phyloP scores from a whole-genome alignment of 2,888 invertebrate species.

The Cryptocephalus primarius region DNA sequence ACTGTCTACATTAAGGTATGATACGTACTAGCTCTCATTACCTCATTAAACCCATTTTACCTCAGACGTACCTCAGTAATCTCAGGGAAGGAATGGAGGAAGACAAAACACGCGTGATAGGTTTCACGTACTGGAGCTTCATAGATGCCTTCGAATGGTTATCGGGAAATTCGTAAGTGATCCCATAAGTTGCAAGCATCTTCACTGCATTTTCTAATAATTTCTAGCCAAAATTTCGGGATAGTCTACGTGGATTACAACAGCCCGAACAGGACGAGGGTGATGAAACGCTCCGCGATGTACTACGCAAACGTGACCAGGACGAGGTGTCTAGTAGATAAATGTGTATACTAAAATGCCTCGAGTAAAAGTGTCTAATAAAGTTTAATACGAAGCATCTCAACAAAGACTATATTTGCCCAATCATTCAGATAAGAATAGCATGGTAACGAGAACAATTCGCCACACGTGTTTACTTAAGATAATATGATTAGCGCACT shows the following conservation, averaged over 20 bases:
- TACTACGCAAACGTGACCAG: constrained; percentile 45
- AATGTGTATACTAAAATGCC: constrained; percentile 6
- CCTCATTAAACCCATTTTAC: not conserved
- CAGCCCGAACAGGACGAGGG: constrained; percentile 46
- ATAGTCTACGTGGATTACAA: constrained; percentile 56
- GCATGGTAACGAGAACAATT: too few relatives aligned
- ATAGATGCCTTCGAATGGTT: constrained; percentile 1
- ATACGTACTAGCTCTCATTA: not conserved
- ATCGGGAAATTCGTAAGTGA: not conserved
- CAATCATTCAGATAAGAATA: too few relatives aligned
- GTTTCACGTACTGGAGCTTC: constrained; percentile 1
- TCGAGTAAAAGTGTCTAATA: too few relatives aligned
- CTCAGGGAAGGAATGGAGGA: not conserved
- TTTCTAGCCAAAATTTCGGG: constrained; percentile 52
- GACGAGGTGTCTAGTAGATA: constrained; percentile 20
- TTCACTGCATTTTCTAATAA: too few relatives aligned
- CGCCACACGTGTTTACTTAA: too few relatives aligned
- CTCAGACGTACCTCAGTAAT: not conserved
- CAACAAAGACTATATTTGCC: too few relatives aligned
- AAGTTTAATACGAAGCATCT: too few relatives aligned
- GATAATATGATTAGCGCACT: too few relatives aligned
- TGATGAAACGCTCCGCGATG: constrained; percentile 50
- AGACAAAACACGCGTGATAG: constrained; percentile 1
- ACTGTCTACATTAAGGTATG: constrained; percentile 1
- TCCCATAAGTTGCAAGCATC: too few relatives aligned